These are phyloP conservation scores for Cristatella mucedo DNA, from an alignment of 2,888 invertebrate species.

Conservation along the genomic window DNA sequence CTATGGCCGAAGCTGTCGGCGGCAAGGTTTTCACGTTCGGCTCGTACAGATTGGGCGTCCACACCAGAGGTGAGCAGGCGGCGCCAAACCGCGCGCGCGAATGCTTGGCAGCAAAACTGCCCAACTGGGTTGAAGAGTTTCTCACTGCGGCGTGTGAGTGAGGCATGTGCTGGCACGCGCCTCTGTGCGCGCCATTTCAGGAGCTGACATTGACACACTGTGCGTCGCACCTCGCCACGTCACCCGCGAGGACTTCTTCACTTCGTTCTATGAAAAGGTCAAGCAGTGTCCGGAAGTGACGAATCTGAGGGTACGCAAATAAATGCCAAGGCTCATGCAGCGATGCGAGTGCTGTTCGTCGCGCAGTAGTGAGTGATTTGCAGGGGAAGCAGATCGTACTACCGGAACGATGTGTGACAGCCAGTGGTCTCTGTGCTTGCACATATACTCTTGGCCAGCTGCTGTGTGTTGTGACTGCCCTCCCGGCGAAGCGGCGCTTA, in stretches of 20 bases:
- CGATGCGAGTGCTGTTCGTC: too few relatives aligned
- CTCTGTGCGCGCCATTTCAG: conserved; percentile 39
- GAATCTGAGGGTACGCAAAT: conserved; percentile 57
- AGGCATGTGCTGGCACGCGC: neutral
- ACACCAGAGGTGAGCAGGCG: conserved; percentile 50
- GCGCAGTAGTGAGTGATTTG: too few relatives aligned
- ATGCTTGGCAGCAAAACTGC: neutral
- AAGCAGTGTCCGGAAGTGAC: conserved; percentile 70
- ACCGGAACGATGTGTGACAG: too few relatives aligned
- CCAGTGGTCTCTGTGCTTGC: too few relatives aligned
- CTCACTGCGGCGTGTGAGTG: too few relatives aligned
- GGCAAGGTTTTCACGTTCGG: conserved; percentile 99
- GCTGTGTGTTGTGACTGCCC: too few relatives aligned
- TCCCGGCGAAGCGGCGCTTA: too few relatives aligned
- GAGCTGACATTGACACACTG: conserved; percentile 95
- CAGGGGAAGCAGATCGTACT: too few relatives aligned
- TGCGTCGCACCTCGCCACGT: conserved; percentile 95
- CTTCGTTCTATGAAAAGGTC: conserved; percentile 77
- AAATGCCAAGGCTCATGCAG: too few relatives aligned
- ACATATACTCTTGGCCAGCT: too few relatives aligned
- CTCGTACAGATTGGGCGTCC: conserved; percentile 75
- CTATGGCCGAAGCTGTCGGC: conserved; percentile 68
- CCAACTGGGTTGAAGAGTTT: conserved; percentile 7
- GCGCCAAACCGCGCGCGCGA: neutral
- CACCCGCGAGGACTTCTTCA: conserved; percentile 79